Conservation (phyloP, 2,113 vertebrate species). For the Cynocephalus volans region DNA sequence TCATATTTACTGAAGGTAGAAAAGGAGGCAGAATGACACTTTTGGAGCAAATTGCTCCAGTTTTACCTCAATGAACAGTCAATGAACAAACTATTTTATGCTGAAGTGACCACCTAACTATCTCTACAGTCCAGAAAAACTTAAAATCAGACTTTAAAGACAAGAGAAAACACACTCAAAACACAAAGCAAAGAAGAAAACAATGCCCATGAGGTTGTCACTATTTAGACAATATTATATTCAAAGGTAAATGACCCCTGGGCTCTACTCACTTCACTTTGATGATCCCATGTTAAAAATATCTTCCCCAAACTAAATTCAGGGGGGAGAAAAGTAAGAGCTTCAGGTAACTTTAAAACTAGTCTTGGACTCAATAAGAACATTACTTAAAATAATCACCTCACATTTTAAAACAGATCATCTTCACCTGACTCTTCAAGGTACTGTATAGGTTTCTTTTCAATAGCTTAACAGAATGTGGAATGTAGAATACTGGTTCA, state of each 20-base stretch:
- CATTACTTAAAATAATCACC: constrained; percentile 63
- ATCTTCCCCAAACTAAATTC: constrained; percentile 39
- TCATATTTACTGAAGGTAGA: constrained; percentile 3
- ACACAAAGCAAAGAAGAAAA: constrained; percentile 62
- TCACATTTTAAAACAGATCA: constrained; percentile 88
- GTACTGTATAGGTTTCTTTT: constrained; percentile 92
- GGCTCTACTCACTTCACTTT: neutral
- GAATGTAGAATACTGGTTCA: neutral
- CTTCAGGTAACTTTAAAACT: constrained; percentile 44
- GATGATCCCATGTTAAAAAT: constrained; percentile 39
- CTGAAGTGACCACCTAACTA: constrained; percentile 47
- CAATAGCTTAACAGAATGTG: neutral
- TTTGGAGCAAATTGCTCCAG: constrained; percentile 47
- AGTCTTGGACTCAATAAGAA: neutral
- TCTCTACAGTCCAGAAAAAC: neutral
- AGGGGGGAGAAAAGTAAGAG: constrained; percentile 35
- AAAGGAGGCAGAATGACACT: constrained; percentile 15
- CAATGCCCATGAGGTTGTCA: neutral
- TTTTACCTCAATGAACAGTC: constrained; percentile 45
- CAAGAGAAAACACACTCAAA: constrained; percentile 54
- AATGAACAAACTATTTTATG: constrained; percentile 5
- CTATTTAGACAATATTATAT: neutral
- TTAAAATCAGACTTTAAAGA: constrained; percentile 66
- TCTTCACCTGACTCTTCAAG: constrained; percentile 92
- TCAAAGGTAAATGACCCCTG: neutral